phyloP scores from a whole-genome alignment of 2,888 invertebrate species.

The Cheilosia soror region DNA sequence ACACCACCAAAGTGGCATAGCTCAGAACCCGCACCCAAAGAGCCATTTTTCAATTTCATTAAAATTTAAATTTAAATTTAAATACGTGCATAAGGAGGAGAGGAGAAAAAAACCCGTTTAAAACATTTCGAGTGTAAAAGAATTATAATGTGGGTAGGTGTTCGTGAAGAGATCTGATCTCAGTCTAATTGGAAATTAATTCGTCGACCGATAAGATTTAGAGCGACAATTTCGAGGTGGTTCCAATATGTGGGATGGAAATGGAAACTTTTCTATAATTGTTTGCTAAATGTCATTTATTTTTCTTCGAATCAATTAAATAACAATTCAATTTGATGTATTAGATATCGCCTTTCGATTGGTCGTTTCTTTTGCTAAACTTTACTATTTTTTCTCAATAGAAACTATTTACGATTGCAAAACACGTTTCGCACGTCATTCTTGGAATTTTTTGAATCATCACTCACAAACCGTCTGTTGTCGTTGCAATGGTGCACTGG shows the following conservation, averaged over 20 bases:
- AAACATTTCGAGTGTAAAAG: constrained; percentile 32
- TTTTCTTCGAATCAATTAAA: constrained; percentile 12
- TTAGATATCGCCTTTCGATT: constrained; percentile 5
- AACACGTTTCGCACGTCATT: constrained; percentile 8
- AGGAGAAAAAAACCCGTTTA: constrained; percentile 61
- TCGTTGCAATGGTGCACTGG: not conserved
- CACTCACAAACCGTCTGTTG: not conserved
- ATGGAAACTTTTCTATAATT: constrained; percentile 6
- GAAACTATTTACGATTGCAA: constrained; percentile 7
- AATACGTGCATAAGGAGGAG: constrained; percentile 15
- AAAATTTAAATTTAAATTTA: constrained; percentile 52
- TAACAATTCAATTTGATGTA: constrained; percentile 8
- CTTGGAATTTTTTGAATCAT: not conserved
- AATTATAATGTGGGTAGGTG: constrained; percentile 11
- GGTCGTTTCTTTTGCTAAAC: not conserved
- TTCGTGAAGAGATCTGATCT: constrained; percentile 39
- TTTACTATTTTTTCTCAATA: not conserved
- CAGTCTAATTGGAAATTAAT: constrained; percentile 66
- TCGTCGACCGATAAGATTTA: constrained; percentile 63
- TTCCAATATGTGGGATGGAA: constrained; percentile 32
- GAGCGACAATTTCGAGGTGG: constrained; percentile 40
- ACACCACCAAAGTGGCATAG: constrained; percentile 9
- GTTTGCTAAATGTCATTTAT: constrained; percentile 27
- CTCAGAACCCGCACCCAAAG: constrained; percentile 8
- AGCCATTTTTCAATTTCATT: constrained; percentile 37